Conservation (phyloP, 2,797 vertebrate genomes). For the Sorex maritimensis region DNA sequence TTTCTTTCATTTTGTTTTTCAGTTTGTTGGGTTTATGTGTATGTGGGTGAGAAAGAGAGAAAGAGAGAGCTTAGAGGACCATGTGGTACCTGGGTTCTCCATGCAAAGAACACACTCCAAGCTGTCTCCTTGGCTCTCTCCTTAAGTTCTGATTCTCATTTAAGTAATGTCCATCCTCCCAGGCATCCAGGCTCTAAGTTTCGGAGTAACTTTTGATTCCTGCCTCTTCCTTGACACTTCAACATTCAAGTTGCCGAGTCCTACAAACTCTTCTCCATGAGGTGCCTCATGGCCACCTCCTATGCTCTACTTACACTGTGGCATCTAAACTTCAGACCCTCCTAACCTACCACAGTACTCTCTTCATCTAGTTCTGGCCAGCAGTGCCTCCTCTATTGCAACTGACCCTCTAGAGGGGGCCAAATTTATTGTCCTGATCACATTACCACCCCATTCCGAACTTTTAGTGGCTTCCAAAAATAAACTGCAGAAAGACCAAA, state of each 20-base stretch:
- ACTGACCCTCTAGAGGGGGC: slow-evolving; percentile 43
- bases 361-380: neutral
- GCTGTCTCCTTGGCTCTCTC: neutral
- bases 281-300: slow-evolving; percentile 19
- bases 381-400: neutral
- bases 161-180: neutral
- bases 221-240: slow-evolving; percentile 9
- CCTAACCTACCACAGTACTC: neutral
- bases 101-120: too few relatives aligned
- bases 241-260: neutral
- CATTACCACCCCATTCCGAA: slow-evolving; percentile 7
- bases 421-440: slow-evolving; percentile 67
- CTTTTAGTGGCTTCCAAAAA: slow-evolving; percentile 24
- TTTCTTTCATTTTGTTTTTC: neutral
- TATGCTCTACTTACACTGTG: neutral
- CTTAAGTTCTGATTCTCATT: slow-evolving; percentile 35
- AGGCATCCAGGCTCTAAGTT: slow-evolving; percentile 12
- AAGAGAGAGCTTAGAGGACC: too few relatives aligned
- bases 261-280: slow-evolving; percentile 1
- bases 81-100: too few relatives aligned
- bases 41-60: too few relatives aligned
- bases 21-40: too few relatives aligned
- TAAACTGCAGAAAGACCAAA: slow-evolving; percentile 82
- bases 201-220: slow-evolving; percentile 38
- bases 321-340: slow-evolving; percentile 12